Percentiles rank a stretch among this genome's conserved stretches.
Evolutionary conservation across 2,113 vertebrate species (phyloP).

Genomic region (Podarcis cretensis): DNA sequence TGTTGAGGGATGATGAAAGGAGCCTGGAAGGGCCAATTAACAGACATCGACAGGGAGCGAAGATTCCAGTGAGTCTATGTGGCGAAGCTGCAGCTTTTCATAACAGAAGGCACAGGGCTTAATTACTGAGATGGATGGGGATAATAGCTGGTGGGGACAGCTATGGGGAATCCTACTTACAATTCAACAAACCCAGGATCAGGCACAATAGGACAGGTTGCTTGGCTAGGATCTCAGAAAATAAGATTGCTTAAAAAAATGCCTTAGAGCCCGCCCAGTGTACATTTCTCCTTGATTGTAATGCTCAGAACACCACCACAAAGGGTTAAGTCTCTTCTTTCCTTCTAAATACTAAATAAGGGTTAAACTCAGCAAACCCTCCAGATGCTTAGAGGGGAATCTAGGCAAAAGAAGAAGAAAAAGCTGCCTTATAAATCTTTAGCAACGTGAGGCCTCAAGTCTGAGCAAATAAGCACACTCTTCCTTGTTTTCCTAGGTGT

Average conservation of each 20-base stretch:
- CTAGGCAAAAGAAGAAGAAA: neutral
- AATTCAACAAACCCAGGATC: neutral
- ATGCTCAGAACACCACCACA: neutral
- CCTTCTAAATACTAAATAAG: slow-evolving; percentile 1
- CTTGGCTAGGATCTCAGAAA: neutral
- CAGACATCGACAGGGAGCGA: neutral
- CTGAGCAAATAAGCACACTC: neutral
- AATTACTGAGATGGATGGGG: neutral
- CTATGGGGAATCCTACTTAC: neutral
- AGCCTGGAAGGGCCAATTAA: neutral
- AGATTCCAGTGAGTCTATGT: neutral
- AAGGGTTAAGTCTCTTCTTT: neutral
- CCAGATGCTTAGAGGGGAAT: neutral
- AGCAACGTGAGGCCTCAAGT: neutral
- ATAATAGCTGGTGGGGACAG: neutral
- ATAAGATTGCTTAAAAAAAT: neutral
- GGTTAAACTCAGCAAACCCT: neutral
- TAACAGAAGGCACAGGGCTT: neutral
- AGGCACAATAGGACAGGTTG: too few species aligned
- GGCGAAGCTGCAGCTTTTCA: neutral
- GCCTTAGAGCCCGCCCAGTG: neutral
- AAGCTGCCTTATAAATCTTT: neutral
- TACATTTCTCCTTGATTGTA: neutral
- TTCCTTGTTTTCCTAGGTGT: neutral
- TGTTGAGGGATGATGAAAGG: neutral